phyloP scores from a whole-genome alignment of 2,797 vertebrate genomes.

The Melanotaenia maccullochi region DNA sequence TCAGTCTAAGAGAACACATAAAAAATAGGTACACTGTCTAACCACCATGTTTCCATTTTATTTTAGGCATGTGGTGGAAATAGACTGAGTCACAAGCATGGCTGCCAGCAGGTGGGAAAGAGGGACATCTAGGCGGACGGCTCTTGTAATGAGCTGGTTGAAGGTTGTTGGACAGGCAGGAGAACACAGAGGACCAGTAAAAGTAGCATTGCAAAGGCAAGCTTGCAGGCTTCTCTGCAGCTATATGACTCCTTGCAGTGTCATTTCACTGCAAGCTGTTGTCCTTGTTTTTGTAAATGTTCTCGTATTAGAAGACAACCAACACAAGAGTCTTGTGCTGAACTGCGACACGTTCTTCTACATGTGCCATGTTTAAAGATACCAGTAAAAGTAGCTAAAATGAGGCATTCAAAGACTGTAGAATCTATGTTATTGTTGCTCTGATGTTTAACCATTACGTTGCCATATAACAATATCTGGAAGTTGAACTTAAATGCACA shows the following conservation, averaged over 20 bases:
- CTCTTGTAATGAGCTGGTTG: constrained; percentile 77
- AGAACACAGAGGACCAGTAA: constrained; percentile 77
- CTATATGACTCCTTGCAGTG: constrained; percentile 69
- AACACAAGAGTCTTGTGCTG: constrained; percentile 1
- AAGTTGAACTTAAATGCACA: neutral
- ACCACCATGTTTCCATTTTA: neutral
- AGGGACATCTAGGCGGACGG: constrained; percentile 51
- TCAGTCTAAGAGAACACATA: constrained; percentile 7
- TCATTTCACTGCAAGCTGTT: constrained; percentile 72
- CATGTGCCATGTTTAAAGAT: neutral
- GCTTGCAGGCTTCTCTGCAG: constrained; percentile 62
- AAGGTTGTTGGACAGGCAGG: constrained; percentile 69
- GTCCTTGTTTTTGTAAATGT: constrained; percentile 65
- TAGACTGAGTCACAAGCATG: constrained; percentile 52
- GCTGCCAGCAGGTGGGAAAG: constrained; percentile 57
- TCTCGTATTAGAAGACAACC: constrained; percentile 44
- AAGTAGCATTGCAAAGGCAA: constrained; percentile 64
- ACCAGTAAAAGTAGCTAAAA: constrained; percentile 12
- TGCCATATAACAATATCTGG: constrained; percentile 3
- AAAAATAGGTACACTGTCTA: neutral
- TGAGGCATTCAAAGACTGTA: neutral
- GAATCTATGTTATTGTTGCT: neutral
- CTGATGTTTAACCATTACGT: neutral
- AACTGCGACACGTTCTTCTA: constrained; percentile 13
- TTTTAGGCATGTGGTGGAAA: constrained; percentile 40